A percentile compares a stretch with the other conserved stretches of the same genome.
Conservation (phyloP, 1,140 invertebrate genomes). For the Ostrea edulis region DNA sequence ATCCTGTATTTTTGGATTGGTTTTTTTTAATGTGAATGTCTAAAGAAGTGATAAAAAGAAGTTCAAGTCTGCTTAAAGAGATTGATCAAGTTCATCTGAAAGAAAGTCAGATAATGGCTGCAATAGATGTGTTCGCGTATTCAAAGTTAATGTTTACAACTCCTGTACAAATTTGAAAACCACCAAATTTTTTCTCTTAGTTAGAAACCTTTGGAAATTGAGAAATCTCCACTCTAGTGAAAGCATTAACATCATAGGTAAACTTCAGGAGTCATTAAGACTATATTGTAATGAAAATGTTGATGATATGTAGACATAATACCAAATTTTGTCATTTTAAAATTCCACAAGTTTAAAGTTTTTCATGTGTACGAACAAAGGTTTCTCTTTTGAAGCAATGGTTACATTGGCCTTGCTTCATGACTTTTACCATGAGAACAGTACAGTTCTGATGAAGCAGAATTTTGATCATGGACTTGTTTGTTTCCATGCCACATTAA, state of each 20-base stretch:
- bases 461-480: neutral
- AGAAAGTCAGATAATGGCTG: neutral
- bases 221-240: neutral
- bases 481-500: slow-evolving; percentile 1
- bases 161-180: neutral
- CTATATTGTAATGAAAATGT: neutral
- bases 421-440: neutral
- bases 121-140: neutral
- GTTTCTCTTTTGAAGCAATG: slow-evolving; percentile 1
- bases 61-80: neutral
- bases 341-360: neutral
- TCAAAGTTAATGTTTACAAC: neutral
- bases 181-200: neutral
- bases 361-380: neutral
- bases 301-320: neutral
- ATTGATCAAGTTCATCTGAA: slow-evolving; percentile 7
- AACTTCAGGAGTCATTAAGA: slow-evolving; percentile 3
- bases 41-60: neutral
- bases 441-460: neutral
- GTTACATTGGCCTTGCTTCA: neutral
- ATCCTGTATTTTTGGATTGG: too few relatives aligned
- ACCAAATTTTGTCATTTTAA: slow-evolving; percentile 15
- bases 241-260: neutral
- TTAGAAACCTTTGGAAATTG: neutral
- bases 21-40: neutral